Evolutionary conservation across 2,113 vertebrate genomes (phyloP), one percentile per base, ranked within the genome.

Genomic region (Columba livia): DNA sequence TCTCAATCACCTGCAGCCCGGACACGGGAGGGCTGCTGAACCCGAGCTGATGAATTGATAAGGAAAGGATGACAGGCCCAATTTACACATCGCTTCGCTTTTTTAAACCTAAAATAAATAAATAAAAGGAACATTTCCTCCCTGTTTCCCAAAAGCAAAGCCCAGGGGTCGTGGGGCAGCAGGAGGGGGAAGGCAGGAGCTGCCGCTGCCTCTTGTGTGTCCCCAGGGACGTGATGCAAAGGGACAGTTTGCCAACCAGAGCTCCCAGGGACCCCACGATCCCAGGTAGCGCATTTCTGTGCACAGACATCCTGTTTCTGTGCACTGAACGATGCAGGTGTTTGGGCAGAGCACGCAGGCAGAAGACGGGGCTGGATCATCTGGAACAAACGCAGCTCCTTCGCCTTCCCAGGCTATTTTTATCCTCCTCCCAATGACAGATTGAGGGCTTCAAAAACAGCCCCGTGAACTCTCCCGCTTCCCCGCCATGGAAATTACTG

Each of bases 401-500:
- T 82, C 73, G 38, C 85, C 54, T 85, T 56, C 60, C 77, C 79
- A 23, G 50, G 72, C 88, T 95, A 70, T 95, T 97, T 93, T 91
- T 82, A 72, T 81, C 85, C 79, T 88, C 34, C 80, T 95, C 53
- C 92, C 72, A 34, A 2, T 77, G 96, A 95, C 90, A 96, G 94
- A 95, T 67, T 47, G 90, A 96, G 89, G 92, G 81, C 96, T 97
- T 85, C 79, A 60, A 47, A 91, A 84, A 23, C 93, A 95, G 71
- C 93, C 87, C 92, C 8, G 8, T 85, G 93, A 96, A 96, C 86
- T 85, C 90, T 86, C 67, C 91, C n/a, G 79, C 88, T 89, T 93
- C 92, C 74, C 79, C 15, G 26, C 90, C 90, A 79, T 38, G 85
- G 95, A 97, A 96, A 97, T 97, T 87, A 92, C 89, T 38, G 78